Evolutionary conservation across 2,888 invertebrate genomes (phyloP), one percentile per base, ranked within the genome.

Genomic region (Galerucella calmariensis): DNA sequence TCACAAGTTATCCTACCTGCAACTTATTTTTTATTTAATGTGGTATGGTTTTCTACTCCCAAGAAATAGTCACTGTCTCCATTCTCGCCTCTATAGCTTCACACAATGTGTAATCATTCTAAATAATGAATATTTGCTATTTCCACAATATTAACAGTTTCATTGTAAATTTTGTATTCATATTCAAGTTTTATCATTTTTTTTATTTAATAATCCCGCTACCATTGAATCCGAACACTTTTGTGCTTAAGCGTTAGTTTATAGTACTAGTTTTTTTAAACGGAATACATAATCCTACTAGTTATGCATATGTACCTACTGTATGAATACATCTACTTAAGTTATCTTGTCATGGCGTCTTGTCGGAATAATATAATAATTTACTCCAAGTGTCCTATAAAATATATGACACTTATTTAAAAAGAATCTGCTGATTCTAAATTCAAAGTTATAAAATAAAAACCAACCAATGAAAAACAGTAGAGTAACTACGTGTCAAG

Each of bases 351-450:
- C 58, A 58, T n/a, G 41, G 61, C 27, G 27, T 59, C 61, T 61
- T 61, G 61, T 61, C 35, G 12, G 46, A 24, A 67, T 67, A 67
- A 67, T 67, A 67, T n/a, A 67, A 53, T 24, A 24, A 51, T 67
- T 67, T 67, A 53, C 53, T 61, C 27, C 61, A 35, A 61, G 14
- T n/a, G 35, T 14, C 27, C 16, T 35, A 61, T 61, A 61, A 35
- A 61, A 61, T 61, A 61, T 61, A 61, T 8, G 35, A 61, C 14
- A 9, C 24, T 59, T 59, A 27, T 24, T 59, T 27, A 9, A 59
- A 59, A 59, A 59, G 27, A 59, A 12, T 5, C 61, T 35, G 61
- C n/a, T 35, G 61, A 61, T 35, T 61, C 20, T 56, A 56, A 20
- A 56, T 11, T 56, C 20, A 3, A 56, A 20, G 20, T 9, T 2